A percentile compares a stretch with the other conserved stretches of the same genome.
Evolutionary conservation across 2,888 invertebrate genomes (phyloP).

Genomic region (Idaea biselata): DNA sequence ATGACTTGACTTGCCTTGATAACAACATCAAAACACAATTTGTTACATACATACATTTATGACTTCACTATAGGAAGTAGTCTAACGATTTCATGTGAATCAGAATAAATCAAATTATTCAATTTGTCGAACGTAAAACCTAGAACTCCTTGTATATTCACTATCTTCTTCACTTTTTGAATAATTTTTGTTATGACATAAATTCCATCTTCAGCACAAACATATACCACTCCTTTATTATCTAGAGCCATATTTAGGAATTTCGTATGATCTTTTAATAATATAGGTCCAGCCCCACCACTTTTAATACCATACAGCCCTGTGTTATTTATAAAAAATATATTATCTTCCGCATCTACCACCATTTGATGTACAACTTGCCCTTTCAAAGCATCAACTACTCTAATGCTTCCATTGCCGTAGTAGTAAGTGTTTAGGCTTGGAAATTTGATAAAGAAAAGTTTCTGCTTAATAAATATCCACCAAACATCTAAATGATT

Average conservation of each 20-base stretch:
- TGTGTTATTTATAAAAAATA: constrained; percentile 60
- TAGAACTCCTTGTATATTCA: constrained; percentile 54
- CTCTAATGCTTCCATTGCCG: constrained; percentile 41
- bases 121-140: constrained; percentile 59
- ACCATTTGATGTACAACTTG: constrained; percentile 59
- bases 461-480: constrained; percentile 49
- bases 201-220: constrained; percentile 63
- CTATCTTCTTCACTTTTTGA: constrained; percentile 51
- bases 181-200: constrained; percentile 52
- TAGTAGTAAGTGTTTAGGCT: constrained; percentile 56
- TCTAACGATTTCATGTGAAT: constrained; percentile 58
- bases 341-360: constrained; percentile 50
- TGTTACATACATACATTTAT: background rate
- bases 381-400: constrained; percentile 37
- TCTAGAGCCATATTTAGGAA: constrained; percentile 59
- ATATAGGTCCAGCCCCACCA: constrained; percentile 29
- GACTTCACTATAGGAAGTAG: constrained; percentile 36
- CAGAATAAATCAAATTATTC: constrained; percentile 63
- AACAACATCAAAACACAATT: background rate
- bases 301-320: constrained; percentile 56
- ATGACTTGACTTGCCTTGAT: no score
- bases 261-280: constrained; percentile 47
- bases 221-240: constrained; percentile 49
- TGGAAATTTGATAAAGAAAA: constrained; percentile 65
- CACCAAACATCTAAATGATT: constrained; percentile 66